phyloP scores from a whole-genome alignment of 1,140 invertebrate species.

The Tigriopus japonicus region DNA sequence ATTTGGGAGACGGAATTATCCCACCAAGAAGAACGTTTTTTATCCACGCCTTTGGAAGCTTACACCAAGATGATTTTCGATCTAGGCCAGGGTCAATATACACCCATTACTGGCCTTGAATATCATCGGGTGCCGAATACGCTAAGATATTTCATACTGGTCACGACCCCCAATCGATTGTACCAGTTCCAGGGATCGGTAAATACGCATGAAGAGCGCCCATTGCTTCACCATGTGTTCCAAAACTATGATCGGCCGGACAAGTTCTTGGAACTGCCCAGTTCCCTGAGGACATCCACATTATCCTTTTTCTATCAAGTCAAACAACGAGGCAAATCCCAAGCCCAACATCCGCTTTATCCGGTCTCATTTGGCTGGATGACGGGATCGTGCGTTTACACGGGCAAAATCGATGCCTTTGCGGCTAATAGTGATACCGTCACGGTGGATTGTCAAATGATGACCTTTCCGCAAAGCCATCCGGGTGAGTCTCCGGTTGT shows the following conservation, averaged over 20 bases:
- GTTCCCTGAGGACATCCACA: constrained; percentile 45
- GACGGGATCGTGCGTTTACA: constrained; percentile 48
- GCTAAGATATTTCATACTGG: constrained; percentile 44
- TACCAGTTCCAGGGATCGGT: constrained; percentile 67
- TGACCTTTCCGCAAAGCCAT: constrained; percentile 19
- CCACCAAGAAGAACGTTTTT: constrained; percentile 53
- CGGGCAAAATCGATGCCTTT: constrained; percentile 35
- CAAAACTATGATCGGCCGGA: constrained; percentile 51
- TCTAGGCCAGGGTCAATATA: constrained; percentile 47
- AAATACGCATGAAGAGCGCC: constrained; percentile 45
- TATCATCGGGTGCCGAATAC: constrained; percentile 47
- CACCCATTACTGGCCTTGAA: constrained; percentile 64
- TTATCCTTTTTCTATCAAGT: constrained; percentile 51
- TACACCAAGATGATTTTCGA: constrained; percentile 83
- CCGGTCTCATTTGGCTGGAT: constrained; percentile 68
- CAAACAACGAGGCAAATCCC: background rate
- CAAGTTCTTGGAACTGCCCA: constrained; percentile 23
- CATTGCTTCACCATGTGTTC: constrained; percentile 59
- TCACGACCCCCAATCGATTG: constrained; percentile 55
- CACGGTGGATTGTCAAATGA: constrained; percentile 19
- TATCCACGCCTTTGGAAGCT: constrained; percentile 55
- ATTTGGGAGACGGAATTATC: constrained; percentile 76
- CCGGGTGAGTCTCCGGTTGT: background rate
- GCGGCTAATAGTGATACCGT: constrained; percentile 19
- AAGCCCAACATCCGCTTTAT: constrained; percentile 20